Base-by-base conservation (phyloP, 2,888 invertebrate species). In the Patella pellucida region DNA sequence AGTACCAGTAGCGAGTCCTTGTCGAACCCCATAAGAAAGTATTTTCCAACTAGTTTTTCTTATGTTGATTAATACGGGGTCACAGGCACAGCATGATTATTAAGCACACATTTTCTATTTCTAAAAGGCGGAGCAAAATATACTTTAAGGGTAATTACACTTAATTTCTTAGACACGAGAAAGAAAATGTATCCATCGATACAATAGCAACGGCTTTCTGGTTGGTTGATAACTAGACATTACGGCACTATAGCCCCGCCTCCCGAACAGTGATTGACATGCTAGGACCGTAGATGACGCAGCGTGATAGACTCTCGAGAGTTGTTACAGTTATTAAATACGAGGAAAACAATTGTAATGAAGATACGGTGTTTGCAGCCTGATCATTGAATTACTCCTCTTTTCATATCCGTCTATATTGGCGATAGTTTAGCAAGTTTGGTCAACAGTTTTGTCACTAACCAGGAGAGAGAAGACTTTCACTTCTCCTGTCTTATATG, bases 341-440 rank as follows among this genome's bases (percentile, higher is more conserved):
- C 71, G 51, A 27, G 19, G 41, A 69, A 78, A 74, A 78, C 78
- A 78, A 78, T 76, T 67, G 74, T 74, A 72, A 76, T 76, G 76
- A 78, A 73, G 74, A 68, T 67, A 72, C 62, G 70, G 52, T 62
- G 62, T 41, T 41, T 41, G 41, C 41, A 41, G 41, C 1, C 41
- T 41, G 41, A 41, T 41, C 41, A 41, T 41, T 41, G 41, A 41
- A 41, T 41, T 41, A 41, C 41, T 41, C 41, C 41, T 9, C 9
- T 41, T 41, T 41, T 41, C 41, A 41, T 41, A 7, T 41, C 41
- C 41, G 1, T 41, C 41, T 41, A 41, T 41, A 41, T 41, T 41
- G 9, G 41, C 41, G 41, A 41, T 41, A 7, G 7, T 41, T 9
- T 41, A 41, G 41, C 41, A 41, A 41, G 41, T 41, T 41, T 41